A percentile compares a stretch with the other conserved stretches of the same genome.
Evolutionary conservation across 1,140 invertebrate genomes (phyloP).

Genomic region (Oreohelix idahoensis): DNA sequence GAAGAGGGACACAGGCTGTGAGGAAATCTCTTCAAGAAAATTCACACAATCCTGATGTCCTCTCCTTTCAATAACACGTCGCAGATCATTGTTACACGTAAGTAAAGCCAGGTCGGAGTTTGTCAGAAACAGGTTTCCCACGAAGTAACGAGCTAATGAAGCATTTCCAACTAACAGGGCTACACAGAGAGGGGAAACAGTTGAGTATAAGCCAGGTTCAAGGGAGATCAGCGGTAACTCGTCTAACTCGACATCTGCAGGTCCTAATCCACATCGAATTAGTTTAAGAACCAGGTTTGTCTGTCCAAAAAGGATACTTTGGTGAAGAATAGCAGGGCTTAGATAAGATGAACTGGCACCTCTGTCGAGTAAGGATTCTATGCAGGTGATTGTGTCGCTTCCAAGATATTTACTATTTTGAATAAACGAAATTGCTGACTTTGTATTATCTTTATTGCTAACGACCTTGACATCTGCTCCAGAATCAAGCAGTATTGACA

Average conservation of each 20-base stretch:
- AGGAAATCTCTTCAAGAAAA: not conserved
- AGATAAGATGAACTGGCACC: not conserved
- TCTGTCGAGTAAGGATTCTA: not conserved
- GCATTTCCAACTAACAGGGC: not conserved
- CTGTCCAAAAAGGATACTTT: not conserved
- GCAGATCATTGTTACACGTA: not conserved
- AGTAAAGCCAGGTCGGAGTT: not conserved
- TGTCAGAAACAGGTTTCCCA: not conserved
- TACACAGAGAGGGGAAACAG: not conserved
- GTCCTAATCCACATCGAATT: not conserved
- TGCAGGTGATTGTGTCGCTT: not conserved
- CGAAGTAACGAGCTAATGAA: not conserved
- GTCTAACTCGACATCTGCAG: not conserved
- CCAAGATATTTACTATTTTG: no score
- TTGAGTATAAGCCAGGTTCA: not conserved
- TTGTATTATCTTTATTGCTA: not conserved
- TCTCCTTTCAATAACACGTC: not conserved
- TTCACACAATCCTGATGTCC: not conserved
- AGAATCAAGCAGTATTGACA: not conserved
- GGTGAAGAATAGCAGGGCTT: not conserved
- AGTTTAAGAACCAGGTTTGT: not conserved
- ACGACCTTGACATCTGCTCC: not conserved
- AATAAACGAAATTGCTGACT: not conserved
- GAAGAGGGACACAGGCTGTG: not conserved
- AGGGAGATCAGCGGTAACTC: not conserved